Conservation (phyloP, 2,797 vertebrate genomes). For the Diceros bicornis region DNA sequence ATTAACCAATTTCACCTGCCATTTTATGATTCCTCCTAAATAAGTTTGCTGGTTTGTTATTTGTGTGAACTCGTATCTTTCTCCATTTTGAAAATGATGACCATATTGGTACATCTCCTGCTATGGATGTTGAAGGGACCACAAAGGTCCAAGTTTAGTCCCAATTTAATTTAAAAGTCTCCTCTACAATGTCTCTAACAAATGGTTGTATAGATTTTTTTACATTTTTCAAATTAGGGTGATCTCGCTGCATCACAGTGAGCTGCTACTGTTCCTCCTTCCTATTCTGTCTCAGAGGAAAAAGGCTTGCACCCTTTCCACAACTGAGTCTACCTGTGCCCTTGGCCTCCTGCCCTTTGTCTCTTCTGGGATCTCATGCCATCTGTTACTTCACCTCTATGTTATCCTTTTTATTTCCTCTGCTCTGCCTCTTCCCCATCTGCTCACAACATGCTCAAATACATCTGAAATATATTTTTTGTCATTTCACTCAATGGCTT, state of each 20-base stretch:
- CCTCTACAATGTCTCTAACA: not conserved
- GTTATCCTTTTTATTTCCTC: slow-evolving; percentile 13
- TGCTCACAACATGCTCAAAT: slow-evolving; percentile 50
- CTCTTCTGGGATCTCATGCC: not conserved
- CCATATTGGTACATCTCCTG: not conserved
- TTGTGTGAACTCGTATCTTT: not conserved
- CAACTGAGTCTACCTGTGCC: not conserved
- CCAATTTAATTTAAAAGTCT: not conserved
- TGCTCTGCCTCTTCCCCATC: slow-evolving; percentile 28
- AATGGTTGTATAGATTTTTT: not conserved
- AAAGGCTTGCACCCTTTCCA: not conserved
- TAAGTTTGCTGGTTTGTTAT: not conserved
- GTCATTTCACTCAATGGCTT: not conserved
- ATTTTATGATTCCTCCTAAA: not conserved
- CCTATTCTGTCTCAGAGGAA: slow-evolving; percentile 9
- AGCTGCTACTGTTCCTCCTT: not conserved
- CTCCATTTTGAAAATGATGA: not conserved
- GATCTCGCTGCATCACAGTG: not conserved
- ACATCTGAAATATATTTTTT: not conserved
- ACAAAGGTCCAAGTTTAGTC: not conserved
- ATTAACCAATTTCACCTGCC: not conserved
- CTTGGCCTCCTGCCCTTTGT: slow-evolving; percentile 26
- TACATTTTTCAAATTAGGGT: not conserved
- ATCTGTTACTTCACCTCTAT: not conserved
- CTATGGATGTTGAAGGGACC: not conserved